These are phyloP conservation scores for Xestia xanthographa DNA, from an alignment of 2,888 invertebrate genomes.

Conservation along the genomic window DNA sequence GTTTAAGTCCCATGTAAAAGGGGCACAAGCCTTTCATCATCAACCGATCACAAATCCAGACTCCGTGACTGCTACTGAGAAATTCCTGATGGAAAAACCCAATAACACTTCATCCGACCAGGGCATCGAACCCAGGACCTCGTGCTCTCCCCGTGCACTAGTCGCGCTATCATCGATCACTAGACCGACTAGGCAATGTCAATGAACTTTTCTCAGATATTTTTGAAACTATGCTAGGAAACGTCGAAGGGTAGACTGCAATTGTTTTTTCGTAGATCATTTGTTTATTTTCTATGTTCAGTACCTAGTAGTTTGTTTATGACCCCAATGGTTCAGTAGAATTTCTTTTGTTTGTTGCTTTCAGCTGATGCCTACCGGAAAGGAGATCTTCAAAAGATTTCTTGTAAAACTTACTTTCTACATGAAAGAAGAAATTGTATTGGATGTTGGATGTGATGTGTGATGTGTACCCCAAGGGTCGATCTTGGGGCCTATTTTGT, in stretches of 20 bases:
- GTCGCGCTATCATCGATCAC: neutral
- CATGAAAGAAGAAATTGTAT: neutral
- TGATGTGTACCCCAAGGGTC: too few relatives aligned
- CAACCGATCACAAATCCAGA: neutral
- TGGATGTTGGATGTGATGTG: neutral
- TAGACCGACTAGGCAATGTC: conserved; percentile 8
- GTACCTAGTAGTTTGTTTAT: conserved; percentile 12
- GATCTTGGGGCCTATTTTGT: too few relatives aligned
- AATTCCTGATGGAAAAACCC: neutral
- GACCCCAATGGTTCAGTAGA: conserved; percentile 8
- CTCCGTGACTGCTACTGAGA: neutral
- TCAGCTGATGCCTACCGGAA: neutral
- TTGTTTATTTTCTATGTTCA: conserved; percentile 29
- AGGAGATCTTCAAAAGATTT: neutral
- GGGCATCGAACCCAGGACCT: neutral
- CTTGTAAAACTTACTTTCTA: neutral
- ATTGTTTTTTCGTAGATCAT: conserved; percentile 26
- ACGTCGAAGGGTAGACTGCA: conserved; percentile 9
- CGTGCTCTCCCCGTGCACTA: neutral
- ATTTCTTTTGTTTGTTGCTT: conserved; percentile 15
- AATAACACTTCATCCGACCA: neutral
- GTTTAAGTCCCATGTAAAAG: neutral
- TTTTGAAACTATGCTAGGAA: conserved; percentile 21
- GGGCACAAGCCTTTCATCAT: neutral
- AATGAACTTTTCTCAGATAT: conserved; percentile 37